Base-by-base conservation (phyloP, 2,797 vertebrate species). In the Parambassis ranga region DNA sequence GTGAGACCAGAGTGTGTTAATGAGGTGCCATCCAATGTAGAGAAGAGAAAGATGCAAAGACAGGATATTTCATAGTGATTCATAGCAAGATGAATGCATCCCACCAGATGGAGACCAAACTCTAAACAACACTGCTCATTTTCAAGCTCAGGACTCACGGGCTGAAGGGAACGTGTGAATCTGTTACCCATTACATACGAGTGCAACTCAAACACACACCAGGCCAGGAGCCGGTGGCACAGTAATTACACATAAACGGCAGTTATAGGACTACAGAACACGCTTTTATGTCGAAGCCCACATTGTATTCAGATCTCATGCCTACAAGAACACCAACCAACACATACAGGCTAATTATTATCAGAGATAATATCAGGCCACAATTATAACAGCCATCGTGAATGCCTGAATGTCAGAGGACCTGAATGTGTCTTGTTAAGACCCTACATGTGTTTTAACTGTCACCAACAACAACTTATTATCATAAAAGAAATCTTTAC, bases 171-270 rank as follows among this genome's bases (percentile, higher is more conserved):
- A n/a, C n/a, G n/a, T n/a, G n/a, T n/a, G n/a, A n/a, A 55, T 56
- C 68, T 27, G 68, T 71, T 71, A 79, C 42, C 46, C 19, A 38
- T 50, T 37, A 41, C 28, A 63, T 30, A 31, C 42, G 56, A 56
- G 46, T 24, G 49, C 10, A 38, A 46, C 20, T n/a, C 33, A 31
- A 77, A 58, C 4, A n/a, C n/a, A 43, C 71, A 61, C 4, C 52
- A 31, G 6, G 1, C 42, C 44, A 24, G 26, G 37, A 64, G 60
- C 48, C 23, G 37, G 32, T 27, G 55, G 53, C 50, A 67, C 36
- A 39, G 20, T 46, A 49, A 81, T 75, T 56, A 65, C 65, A 69
- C 56, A 42, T 20, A 31, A 59, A 52, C 43, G 56, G 61, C 20
- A 28, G 72, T 53, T 70, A 50, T 50, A 32, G 35, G 16, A 63